Evolutionary conservation across 2,113 vertebrate species (phyloP).

Genomic region (Oreochromis niloticus): DNA sequence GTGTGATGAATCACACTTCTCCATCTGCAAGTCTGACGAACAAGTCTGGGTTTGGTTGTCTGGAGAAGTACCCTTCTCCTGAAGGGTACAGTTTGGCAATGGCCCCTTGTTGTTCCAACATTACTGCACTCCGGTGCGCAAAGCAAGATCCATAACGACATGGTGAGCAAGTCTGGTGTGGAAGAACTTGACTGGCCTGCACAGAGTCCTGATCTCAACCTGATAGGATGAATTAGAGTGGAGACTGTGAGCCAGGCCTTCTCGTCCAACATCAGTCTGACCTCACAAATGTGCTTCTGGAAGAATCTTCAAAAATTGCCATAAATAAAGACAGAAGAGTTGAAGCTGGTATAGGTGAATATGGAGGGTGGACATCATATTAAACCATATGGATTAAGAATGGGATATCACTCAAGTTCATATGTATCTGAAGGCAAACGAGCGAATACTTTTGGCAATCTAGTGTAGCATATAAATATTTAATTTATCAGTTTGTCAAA

Average conservation of each 20-base stretch:
- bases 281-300: neutral
- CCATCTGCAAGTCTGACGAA: neutral
- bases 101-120: neutral
- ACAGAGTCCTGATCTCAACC: neutral
- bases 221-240: neutral
- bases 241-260: neutral
- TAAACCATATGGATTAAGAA: neutral
- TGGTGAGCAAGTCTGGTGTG: neutral
- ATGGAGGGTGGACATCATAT: neutral
- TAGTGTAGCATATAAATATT: fast-evolving
- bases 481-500: neutral
- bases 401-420: neutral
- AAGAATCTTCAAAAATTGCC: neutral
- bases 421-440: neutral
- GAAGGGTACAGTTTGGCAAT: neutral
- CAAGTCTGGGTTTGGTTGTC: neutral
- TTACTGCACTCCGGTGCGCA: neutral
- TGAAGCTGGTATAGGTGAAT: neutral
- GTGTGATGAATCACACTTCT: neutral
- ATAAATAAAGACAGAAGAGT: neutral
- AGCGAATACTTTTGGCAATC: neutral
- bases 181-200: neutral
- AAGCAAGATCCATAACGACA: neutral
- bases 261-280: neutral
- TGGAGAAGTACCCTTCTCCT: neutral